These are phyloP conservation scores for Donacobius atricapilla DNA, from an alignment of 2,113 vertebrate species.

Conservation along the genomic window DNA sequence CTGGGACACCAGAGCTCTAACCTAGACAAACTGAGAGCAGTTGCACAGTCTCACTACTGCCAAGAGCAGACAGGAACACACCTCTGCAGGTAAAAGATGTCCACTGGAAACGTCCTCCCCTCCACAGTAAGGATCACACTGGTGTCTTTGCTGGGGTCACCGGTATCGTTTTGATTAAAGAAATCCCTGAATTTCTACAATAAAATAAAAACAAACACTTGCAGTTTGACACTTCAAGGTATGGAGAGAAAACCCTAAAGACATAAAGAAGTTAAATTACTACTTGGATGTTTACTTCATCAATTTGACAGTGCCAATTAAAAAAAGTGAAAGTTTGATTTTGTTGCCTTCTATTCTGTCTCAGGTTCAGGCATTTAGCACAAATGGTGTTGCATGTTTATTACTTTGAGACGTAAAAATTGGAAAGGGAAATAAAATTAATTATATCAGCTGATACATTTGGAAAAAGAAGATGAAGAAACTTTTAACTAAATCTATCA, in stretches of 20 bases:
- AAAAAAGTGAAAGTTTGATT: background rate
- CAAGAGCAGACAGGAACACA: conserved; percentile 61
- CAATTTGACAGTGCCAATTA: background rate
- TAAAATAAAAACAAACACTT: background rate
- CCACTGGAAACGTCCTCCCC: conserved; percentile 93
- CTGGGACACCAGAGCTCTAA: background rate
- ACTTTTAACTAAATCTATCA: background rate
- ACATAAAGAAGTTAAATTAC: background rate
- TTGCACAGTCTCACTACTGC: background rate
- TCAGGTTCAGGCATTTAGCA: background rate
- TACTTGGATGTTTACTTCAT: background rate
- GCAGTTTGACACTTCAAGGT: background rate
- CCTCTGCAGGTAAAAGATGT: conserved; percentile 97
- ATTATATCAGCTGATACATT: background rate
- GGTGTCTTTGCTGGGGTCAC: conserved; percentile 90
- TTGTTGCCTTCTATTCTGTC: background rate
- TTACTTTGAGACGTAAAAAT: background rate
- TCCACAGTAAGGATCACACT: conserved; percentile 94
- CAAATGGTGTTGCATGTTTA: background rate
- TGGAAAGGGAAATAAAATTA: background rate
- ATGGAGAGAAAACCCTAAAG: background rate
- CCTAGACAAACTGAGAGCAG: background rate
- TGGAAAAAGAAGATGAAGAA: background rate
- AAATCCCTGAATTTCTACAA: conserved; percentile 95
- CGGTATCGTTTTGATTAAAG: conserved; percentile 93